Conservation (phyloP, 2,797 vertebrate genomes). For the Tarsius wallacei region DNA sequence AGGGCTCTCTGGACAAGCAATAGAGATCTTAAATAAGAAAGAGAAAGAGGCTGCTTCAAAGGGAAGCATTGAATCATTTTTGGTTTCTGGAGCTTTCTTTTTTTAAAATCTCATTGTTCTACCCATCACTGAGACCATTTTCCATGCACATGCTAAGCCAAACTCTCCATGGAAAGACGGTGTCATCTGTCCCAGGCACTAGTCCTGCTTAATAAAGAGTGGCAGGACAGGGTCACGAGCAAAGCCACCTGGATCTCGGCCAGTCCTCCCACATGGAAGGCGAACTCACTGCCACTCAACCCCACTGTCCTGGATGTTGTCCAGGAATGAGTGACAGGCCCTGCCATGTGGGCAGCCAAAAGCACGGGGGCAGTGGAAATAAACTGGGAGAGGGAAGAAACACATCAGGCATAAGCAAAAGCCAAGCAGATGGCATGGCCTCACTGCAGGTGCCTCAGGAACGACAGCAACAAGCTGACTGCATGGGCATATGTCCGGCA, state of each 20-base stretch:
- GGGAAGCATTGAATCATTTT: neutral
- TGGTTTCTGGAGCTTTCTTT: neutral
- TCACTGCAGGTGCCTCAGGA: neutral
- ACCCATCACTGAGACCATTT: slow-evolving; percentile 17
- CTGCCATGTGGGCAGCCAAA: slow-evolving; percentile 60
- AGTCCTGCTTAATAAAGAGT: slow-evolving; percentile 70
- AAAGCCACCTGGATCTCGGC: slow-evolving; percentile 62
- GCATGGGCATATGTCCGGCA: neutral
- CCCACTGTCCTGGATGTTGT: neutral
- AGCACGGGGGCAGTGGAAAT: neutral
- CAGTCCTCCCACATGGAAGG: slow-evolving; percentile 74
- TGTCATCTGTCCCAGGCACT: slow-evolving; percentile 26
- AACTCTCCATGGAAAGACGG: slow-evolving; percentile 39
- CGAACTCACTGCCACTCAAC: slow-evolving; percentile 53
- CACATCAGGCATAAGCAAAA: neutral
- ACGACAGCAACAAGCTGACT: slow-evolving; percentile 61
- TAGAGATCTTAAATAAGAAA: slow-evolving; percentile 13
- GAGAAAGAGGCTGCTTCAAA: slow-evolving; percentile 11
- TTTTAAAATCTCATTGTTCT: neutral
- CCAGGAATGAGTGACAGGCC: slow-evolving; percentile 70
- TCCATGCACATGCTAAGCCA: slow-evolving; percentile 53
- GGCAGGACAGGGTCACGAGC: slow-evolving; percentile 64
- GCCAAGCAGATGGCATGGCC: slow-evolving; percentile 71
- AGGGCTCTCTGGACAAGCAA: neutral
- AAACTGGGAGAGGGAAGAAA: slow-evolving; percentile 40